Conservation (phyloP, 2,113 vertebrate genomes). For the Trichechus manatus region DNA sequence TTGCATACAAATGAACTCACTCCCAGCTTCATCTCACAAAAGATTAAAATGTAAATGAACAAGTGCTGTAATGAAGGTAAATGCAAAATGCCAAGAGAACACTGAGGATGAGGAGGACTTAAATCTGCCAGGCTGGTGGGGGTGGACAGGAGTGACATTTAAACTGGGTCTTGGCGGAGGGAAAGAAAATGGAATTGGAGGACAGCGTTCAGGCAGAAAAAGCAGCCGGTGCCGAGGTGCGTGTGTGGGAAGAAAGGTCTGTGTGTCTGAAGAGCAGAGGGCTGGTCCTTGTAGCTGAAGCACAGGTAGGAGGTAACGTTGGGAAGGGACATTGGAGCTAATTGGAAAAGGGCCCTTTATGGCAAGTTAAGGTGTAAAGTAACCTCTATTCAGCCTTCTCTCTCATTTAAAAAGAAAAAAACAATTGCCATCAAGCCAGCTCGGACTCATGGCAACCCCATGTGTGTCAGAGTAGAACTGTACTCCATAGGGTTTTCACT, state of each 20-base stretch:
- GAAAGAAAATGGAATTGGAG: neutral
- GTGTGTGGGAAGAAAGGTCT: neutral
- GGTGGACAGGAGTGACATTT: neutral
- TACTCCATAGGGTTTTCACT: too few species aligned
- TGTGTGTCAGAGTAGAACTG: too few species aligned
- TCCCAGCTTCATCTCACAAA: neutral
- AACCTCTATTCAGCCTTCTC: neutral
- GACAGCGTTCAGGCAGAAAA: neutral
- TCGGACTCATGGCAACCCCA: too few species aligned
- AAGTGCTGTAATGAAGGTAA: neutral
- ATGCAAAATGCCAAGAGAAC: neutral
- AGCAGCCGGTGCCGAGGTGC: fast-evolving
- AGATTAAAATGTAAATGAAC: neutral
- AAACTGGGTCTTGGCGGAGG: neutral
- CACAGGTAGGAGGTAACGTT: neutral
- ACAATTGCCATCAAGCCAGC: too few species aligned
- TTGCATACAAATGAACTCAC: neutral
- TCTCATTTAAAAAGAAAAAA: neutral
- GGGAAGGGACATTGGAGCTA: neutral
- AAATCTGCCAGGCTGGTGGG: neutral
- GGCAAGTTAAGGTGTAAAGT: neutral
- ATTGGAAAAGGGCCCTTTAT: neutral
- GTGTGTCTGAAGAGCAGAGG: neutral
- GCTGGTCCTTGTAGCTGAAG: neutral
- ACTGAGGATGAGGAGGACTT: neutral